Conservation (phyloP, 2,113 vertebrate genomes). For the Xyliphius kryptos region DNA sequence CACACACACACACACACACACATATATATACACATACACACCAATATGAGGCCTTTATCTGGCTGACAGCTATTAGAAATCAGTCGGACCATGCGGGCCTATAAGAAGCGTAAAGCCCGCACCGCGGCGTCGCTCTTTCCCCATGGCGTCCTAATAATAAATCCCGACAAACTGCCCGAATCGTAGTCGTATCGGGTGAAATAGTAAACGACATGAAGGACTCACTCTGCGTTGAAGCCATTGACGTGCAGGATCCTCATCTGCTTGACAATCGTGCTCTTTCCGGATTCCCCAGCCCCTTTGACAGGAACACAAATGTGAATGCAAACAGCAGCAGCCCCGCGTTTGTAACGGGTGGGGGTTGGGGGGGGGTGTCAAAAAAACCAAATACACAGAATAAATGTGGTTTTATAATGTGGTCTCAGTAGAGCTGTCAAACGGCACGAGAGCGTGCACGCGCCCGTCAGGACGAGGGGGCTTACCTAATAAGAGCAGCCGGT, state of each 20-base stretch:
- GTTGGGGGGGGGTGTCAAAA: too few relatives aligned
- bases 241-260: slow-evolving; percentile 98
- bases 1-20: slow-evolving; percentile 14
- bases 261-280: slow-evolving; percentile 98
- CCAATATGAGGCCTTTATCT: slow-evolving; percentile 31
- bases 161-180: too few relatives aligned
- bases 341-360: too few relatives aligned
- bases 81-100: slow-evolving; percentile 61
- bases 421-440: slow-evolving; percentile 26
- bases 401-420: too few relatives aligned
- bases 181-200: too few relatives aligned
- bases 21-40: background rate
- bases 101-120: slow-evolving; percentile 5
- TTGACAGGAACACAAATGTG: slow-evolving; percentile 41
- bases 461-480: slow-evolving; percentile 50
- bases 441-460: too few relatives aligned
- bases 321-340: background rate
- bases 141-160: too few relatives aligned
- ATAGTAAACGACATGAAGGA: slow-evolving; percentile 21
- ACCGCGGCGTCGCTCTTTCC: too few relatives aligned
- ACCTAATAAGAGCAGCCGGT: slow-evolving; percentile 85
- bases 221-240: slow-evolving; percentile 97
- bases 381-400: too few relatives aligned
- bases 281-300: slow-evolving; percentile 97
- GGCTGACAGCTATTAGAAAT: slow-evolving; percentile 38